Base-by-base conservation (phyloP, 2,113 vertebrate genomes). In the Lanius ludovicianus region DNA sequence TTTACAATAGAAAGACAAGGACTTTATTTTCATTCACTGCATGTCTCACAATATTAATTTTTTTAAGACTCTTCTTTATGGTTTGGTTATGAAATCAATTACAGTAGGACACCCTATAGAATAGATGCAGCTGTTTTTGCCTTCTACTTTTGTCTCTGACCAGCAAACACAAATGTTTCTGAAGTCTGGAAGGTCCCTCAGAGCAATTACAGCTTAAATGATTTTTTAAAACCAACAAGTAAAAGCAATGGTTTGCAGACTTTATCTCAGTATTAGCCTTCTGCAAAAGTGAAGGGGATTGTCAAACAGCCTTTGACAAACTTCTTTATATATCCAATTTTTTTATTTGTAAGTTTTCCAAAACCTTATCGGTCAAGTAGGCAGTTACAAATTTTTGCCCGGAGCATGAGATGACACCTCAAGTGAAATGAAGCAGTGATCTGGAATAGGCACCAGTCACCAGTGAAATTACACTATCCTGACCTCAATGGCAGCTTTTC, bases 391-490 rank as follows among this genome's bases (percentile, higher is more conserved):
- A 24, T 69, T 87, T 88, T 95, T 81, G 44, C 79, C 87, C 71
- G 60, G 73, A 86, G 52, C 65, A 3, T 31, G 70, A 41, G 62
- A 69, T 82, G 89, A 86, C 71, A 68, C 84, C 70, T 68, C 41
- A 76, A 89, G 81, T 85, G 84, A 93, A 95, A 95, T 76, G 79
- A 94, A 70, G 88, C 97, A 96, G 93, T 97, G 96, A 97, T 90
- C 92, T 90, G 93, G 96, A 98, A 96, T 95, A 91, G 97, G 95
- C 85, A 93, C 90, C 95, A 97, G 96, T 95, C 97, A 95, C 92
- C 96, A 95, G 97, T 98, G 97, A 98, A 98, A 98, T 98, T 97
- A 97, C 94, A 83, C 96, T 96, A 96, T 96, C 97, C 96, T 95
- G 94, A 95, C 91, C 87, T 93, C 87, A 87, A 42, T 90, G 87